Evolutionary conservation across 2,888 invertebrate species (phyloP), one percentile per base, ranked within the genome.

Genomic region (Fissipunctia ypsillon): DNA sequence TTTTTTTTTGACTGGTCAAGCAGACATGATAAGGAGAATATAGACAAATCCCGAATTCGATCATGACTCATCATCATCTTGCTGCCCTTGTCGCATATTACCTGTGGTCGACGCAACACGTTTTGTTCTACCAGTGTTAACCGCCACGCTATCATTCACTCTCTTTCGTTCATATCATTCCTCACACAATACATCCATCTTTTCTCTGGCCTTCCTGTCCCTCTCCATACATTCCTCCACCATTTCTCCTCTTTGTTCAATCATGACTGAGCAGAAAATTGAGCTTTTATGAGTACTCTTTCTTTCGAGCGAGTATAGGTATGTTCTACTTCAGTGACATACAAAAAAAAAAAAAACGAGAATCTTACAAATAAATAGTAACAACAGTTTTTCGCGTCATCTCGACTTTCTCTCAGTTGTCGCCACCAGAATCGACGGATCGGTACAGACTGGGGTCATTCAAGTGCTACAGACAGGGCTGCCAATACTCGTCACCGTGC

Each of bases 401-500:
- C 52, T 48, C 67, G 66, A 86, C 88, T 87, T 87, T 87, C 87
- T 82, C 88, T 73, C 61, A 35, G 57, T 52, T 75, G 78, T 77
- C 73, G 69, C 54, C 80, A 80, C 59, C 43, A 52, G 73, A 65
- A 75, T 72, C 70, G 56, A 60, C 71, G 38, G 54, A 77, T 87
- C 76, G 63, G n/a, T 71, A 79, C 78, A 72, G 78, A 57, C 80
- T 71, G 77, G 43, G 80, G 84, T 76, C 85, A 86, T 64, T 86
- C 76, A 85, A 86, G 81, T 88, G 85, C 88, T 80, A 86, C 86
- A 73, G 67, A 0, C 72, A 83, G 87, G 85, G 78, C 59, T 80
- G 75, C 0, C 69, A 38, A 65, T 45, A 19, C 4, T 6, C 22
- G 22, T 0, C 10, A 25, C 10, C 7, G 10, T 35, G 19, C 7